These are phyloP conservation scores for Camponotus vicinus DNA, from an alignment of 1,140 invertebrate genomes.

Conservation along the genomic window DNA sequence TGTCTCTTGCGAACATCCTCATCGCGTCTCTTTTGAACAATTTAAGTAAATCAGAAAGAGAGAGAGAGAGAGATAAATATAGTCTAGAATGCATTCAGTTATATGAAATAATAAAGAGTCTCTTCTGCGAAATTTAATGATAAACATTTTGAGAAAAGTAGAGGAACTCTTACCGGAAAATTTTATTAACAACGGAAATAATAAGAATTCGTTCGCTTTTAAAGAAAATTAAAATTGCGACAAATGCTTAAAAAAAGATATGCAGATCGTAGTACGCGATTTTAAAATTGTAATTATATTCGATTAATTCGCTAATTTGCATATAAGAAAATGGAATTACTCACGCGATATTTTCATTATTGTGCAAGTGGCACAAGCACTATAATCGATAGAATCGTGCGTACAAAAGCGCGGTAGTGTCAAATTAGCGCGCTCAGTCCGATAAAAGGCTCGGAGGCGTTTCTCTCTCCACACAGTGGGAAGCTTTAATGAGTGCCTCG, in stretches of 20 bases:
- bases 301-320: not conserved
- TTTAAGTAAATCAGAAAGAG: conserved; percentile 33
- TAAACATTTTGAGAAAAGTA: not conserved
- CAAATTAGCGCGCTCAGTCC: conserved; percentile 48
- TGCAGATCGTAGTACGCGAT: not conserved
- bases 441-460: conserved; percentile 74
- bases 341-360: not conserved
- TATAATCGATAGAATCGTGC: conserved; percentile 28
- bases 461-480: conserved; percentile 60
- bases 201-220: not conserved
- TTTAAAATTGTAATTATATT: not conserved
- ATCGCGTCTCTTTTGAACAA: conserved; percentile 6
- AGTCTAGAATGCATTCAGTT: not conserved
- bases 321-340: not conserved
- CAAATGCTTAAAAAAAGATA: not conserved
- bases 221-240: not conserved
- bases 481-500: conserved; percentile 77
- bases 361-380: conserved; percentile 18
- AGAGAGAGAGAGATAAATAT: not conserved
- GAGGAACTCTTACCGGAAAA: not conserved
- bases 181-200: conserved; percentile 20
- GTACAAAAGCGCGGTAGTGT: conserved; percentile 42
- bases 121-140: not conserved
- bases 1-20: not conserved
- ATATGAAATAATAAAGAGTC: not conserved